Base-by-base conservation (phyloP, 2,888 invertebrate genomes). In the Trachelus stipa region DNA sequence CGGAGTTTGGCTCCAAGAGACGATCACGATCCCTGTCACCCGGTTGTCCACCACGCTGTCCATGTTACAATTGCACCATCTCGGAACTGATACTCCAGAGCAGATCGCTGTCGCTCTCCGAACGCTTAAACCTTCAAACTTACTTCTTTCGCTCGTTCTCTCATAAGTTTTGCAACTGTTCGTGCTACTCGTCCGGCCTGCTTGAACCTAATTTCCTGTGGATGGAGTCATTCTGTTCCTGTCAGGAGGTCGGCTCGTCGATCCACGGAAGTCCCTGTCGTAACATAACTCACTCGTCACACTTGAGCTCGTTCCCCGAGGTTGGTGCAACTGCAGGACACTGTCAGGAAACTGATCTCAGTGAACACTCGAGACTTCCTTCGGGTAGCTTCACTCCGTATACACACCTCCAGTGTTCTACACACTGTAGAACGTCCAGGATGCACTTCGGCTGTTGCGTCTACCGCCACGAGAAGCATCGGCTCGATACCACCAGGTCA, bases 21-120 rank as follows among this genome's bases (percentile, higher is more conserved):
- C 85, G 88, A 15, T 86, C 87, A n/a, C 86, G 87, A 2, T 88
- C 88, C 34, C 80, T 88, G 30, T 88, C 88, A 34, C 88, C 87
- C 56, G 56, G 23, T 0, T 83, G 82, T 30, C 79, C 75, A 11
- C 81, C 78, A 71, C 83, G 79, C 40, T 89, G 89, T 82, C 81
- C 85, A 69, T 90, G 90, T 80, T 90, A 90, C 83, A 90, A 90
- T 79, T 90, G 89, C 84, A 90, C 88, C 82, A 88, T 90, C 1
- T 88, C 88, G 12, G 87, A 88, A 80, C 82, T 90, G 81, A 90
- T 90, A n/a, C 74, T 86, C 34, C 86, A 85, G 73, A 89, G 89
- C 78, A 81, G 84, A 37, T 86, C 88, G 68, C 83, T 90, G 23
- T 87, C 88, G 12, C 86, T 87, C 0, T 79, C 86, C n/a, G 90